phyloP scores from a whole-genome alignment of 1,140 invertebrate genomes.

The Rhysida immarginata region DNA sequence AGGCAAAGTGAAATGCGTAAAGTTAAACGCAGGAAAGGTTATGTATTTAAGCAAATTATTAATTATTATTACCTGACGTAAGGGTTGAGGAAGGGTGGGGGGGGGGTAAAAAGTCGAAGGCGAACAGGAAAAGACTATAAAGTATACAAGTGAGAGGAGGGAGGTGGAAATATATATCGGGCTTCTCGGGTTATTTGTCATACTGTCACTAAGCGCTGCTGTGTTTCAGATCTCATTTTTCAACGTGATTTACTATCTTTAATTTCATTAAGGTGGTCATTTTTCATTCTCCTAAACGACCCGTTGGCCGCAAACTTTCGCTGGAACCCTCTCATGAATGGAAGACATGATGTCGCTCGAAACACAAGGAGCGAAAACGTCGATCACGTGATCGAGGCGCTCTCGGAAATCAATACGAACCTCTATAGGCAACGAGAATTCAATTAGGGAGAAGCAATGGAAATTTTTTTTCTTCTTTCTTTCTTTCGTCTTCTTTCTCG shows the following conservation, averaged over 20 bases:
- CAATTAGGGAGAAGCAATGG: not conserved
- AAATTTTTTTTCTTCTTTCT: not conserved
- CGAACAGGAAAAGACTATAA: no score
- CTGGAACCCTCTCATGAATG: not conserved
- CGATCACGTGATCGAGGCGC: no score
- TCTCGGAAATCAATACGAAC: not conserved
- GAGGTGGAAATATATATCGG: no score
- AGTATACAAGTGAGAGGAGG: no score
- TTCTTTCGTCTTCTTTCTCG: not conserved
- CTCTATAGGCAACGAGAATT: not conserved
- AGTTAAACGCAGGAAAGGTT: no score
- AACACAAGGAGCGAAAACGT: not conserved
- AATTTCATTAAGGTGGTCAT: slow-evolving; percentile 8
- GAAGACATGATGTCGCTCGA: not conserved
- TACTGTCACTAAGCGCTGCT: slow-evolving; percentile 1
- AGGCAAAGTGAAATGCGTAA: no score
- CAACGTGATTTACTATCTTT: slow-evolving; percentile 1
- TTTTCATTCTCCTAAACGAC: not conserved
- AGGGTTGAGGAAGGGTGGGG: no score
- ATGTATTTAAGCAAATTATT: no score
- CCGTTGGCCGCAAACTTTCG: not conserved
- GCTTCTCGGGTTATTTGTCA: slow-evolving; percentile 8
- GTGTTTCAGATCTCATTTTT: not conserved
- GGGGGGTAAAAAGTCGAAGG: no score
- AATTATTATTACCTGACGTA: no score